Base-by-base conservation (phyloP, 2,888 invertebrate genomes). In the Onchidella celtica region DNA sequence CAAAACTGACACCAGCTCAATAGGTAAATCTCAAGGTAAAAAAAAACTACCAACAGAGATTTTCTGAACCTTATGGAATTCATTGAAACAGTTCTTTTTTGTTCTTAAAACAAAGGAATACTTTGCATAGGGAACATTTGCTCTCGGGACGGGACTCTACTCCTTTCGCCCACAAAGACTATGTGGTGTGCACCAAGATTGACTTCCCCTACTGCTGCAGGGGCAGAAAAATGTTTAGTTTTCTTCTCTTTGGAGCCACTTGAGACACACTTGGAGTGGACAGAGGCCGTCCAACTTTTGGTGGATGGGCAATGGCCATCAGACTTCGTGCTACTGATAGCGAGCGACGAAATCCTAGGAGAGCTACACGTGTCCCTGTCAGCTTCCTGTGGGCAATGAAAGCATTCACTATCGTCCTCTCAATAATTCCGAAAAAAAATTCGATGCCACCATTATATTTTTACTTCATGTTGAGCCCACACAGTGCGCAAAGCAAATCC, bases 401-500 rank as follows among this genome's bases (percentile, higher is more conserved):
- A 24, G 61, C 47, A 63, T 65, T 75, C 24, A 75, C 47, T 36
- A 61, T n/a, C 17, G 75, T 75, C 40, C 36, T 75, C 27, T 75
- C 65, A 21, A 75, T 11, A 11, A 63, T n/a, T 21, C 36, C 75
- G 34, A 36, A 75, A 32, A 75, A 75, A n/a, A 77, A n/a, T 29
- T 1, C 38, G n/a, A 63, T 63, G 27, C 29, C 66, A 55, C 77
- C 75, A 75, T 63, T 36, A 75, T 63, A 63, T 75, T 75, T 38
- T 40, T 34, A 29, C 77, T 82, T 79, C 24, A 69, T 65, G 21
- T 47, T 66, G 4, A 73, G 40, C 17, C 40, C 55, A 40, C 83
- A 83, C 32, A 69, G 36, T 27, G 75, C 74, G 38, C 82, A 79
- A 6, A 80, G 75, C 65, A 80, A 76, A 68, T 85, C 85, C 6